phyloP scores from a whole-genome alignment of 2,797 vertebrate species.

The Acrossocheilus wenchowensis region DNA sequence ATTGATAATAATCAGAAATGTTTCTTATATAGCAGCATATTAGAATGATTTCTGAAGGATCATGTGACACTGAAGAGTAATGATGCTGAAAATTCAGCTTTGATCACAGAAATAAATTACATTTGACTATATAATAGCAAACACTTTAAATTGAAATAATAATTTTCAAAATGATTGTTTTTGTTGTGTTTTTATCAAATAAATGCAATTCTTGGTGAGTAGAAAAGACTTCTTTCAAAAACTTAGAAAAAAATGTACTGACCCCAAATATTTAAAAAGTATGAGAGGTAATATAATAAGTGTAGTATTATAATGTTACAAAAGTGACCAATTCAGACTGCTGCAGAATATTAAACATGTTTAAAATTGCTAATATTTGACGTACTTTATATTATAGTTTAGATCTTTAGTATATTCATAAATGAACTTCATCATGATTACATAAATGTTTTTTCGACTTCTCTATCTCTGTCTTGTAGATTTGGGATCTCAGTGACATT shows the following conservation, averaged over 20 bases:
- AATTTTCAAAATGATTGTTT: not conserved
- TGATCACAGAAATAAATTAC: not conserved
- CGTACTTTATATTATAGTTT: not conserved
- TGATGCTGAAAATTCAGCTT: not conserved
- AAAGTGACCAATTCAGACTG: not conserved
- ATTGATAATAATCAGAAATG: not conserved
- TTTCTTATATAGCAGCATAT: not conserved
- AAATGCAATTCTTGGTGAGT: not conserved
- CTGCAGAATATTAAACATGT: not conserved
- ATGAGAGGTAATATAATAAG: not conserved
- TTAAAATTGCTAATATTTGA: not conserved
- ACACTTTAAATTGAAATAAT: not conserved
- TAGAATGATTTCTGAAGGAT: not conserved
- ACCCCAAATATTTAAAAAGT: not conserved
- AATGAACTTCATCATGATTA: not conserved
- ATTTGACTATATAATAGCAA: not conserved
- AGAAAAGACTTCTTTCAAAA: not conserved
- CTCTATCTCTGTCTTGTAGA: conserved; percentile 72
- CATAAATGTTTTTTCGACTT: not conserved
- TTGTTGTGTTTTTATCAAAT: not conserved
- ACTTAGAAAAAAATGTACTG: no score
- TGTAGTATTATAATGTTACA: not conserved
- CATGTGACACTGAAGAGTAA: not conserved
- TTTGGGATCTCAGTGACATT: conserved; percentile 97
- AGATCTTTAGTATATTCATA: no score